A percentile compares a stretch with the other conserved stretches of the same genome.
Conservation (phyloP, 2,797 vertebrate genomes). For the Morelia viridis region DNA sequence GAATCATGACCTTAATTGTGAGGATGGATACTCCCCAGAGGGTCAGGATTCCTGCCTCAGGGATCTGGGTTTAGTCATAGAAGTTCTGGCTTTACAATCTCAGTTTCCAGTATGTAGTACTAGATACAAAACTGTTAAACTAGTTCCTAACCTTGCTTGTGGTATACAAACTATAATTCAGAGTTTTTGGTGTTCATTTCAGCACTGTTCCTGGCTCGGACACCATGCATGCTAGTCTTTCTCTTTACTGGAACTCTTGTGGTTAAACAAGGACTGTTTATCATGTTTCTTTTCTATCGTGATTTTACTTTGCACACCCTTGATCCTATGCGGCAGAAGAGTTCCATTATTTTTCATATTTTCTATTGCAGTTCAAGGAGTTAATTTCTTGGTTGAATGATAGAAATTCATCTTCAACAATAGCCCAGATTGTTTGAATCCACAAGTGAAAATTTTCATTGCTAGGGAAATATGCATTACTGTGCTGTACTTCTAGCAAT, state of each 20-base stretch:
- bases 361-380: not conserved
- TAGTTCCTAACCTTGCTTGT: not conserved
- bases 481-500: not conserved
- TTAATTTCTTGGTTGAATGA: not conserved
- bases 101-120: not conserved
- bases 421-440: not conserved
- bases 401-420: not conserved
- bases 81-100: not conserved
- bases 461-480: not conserved
- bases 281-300: not conserved
- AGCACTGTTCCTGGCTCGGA: not conserved
- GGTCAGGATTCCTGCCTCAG: not conserved
- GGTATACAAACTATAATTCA: not conserved
- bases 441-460: not conserved
- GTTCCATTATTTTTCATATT: not conserved
- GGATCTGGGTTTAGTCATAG: not conserved
- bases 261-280: not conserved
- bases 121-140: not conserved
- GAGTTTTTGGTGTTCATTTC: not conserved
- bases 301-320: not conserved
- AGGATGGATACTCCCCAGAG: not conserved
- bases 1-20: not conserved
- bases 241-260: not conserved
- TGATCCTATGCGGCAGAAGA: not conserved
- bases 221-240: not conserved